These are phyloP conservation scores for Blera fallax DNA, from an alignment of 2,888 invertebrate species.

Conservation along the genomic window DNA sequence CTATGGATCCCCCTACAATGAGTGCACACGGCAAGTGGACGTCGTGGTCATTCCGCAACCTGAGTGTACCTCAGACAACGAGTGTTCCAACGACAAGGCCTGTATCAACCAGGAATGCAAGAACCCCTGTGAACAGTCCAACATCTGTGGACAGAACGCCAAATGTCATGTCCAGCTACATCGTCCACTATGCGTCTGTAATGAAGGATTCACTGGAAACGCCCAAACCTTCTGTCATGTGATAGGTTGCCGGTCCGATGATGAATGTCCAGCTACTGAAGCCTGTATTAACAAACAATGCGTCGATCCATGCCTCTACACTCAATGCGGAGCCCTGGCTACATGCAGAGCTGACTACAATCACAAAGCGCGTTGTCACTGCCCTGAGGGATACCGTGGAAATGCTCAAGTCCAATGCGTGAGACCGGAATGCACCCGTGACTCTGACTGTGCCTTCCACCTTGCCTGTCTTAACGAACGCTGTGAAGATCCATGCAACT, in stretches of 20 bases:
- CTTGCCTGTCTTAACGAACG: conserved; percentile 89
- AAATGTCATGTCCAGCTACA: conserved; percentile 90
- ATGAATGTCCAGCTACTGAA: conserved; percentile 91
- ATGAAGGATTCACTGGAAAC: conserved; percentile 91
- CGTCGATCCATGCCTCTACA: conserved; percentile 89
- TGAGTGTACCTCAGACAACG: conserved; percentile 89
- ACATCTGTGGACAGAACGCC: conserved; percentile 89
- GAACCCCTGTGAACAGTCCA: conserved; percentile 87
- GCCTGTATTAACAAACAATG: conserved; percentile 92
- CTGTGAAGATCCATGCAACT: conserved; percentile 93
- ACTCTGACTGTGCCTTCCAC: conserved; percentile 90
- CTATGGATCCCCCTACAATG: conserved; percentile 89
- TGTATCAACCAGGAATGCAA: conserved; percentile 89
- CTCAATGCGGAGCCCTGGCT: conserved; percentile 92
- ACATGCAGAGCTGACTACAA: conserved; percentile 88
- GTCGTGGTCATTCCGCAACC: conserved; percentile 84
- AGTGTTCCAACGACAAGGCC: conserved; percentile 91
- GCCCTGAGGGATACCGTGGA: conserved; percentile 88
- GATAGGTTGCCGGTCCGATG: conserved; percentile 92
- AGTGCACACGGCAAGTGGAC: conserved; percentile 84
- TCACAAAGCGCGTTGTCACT: conserved; percentile 90
- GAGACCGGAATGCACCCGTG: conserved; percentile 88
- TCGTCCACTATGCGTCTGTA: conserved; percentile 91
- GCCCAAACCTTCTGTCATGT: conserved; percentile 90
- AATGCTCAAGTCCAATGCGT: conserved; percentile 91